A percentile compares a stretch with the other conserved stretches of the same genome.
Evolutionary conservation across 1,140 invertebrate genomes (phyloP).

Genomic region (Caenorhabditis tropicalis): DNA sequence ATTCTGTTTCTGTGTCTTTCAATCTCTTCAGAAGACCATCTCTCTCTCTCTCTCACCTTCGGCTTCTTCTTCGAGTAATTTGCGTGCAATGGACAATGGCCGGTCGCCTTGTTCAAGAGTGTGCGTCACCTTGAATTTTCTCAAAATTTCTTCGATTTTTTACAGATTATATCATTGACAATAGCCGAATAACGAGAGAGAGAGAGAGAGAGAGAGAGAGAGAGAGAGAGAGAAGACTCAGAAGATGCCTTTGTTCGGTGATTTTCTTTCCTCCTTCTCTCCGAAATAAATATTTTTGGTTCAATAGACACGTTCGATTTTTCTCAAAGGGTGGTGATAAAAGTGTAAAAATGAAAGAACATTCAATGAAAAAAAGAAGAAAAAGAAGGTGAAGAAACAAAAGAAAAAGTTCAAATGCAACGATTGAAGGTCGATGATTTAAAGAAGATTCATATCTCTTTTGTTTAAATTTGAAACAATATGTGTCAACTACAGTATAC

Average conservation of each 20-base stretch:
- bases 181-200: background rate
- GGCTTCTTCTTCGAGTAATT: background rate
- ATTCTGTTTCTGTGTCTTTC: background rate
- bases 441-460: background rate
- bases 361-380: background rate
- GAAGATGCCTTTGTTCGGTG: no score
- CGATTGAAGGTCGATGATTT: constrained; percentile 5
- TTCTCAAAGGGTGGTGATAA: background rate
- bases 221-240: no score
- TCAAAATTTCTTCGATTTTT: background rate
- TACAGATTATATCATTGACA: background rate
- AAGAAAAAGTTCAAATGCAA: background rate
- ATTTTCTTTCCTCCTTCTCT: background rate
- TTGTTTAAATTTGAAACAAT: background rate
- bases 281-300: background rate
- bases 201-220: no score
- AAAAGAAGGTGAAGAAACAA: no score
- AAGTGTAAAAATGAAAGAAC: constrained; percentile 16
- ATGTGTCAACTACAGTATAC: no score
- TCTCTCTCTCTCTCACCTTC: no score
- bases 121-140: constrained; percentile 25
- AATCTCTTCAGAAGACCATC: background rate
- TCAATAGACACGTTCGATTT: background rate
- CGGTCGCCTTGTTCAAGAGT: background rate
- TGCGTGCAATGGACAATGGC: constrained; percentile 44